Base-by-base conservation (phyloP, 1,140 invertebrate genomes). In the Cyclargus thomasi region DNA sequence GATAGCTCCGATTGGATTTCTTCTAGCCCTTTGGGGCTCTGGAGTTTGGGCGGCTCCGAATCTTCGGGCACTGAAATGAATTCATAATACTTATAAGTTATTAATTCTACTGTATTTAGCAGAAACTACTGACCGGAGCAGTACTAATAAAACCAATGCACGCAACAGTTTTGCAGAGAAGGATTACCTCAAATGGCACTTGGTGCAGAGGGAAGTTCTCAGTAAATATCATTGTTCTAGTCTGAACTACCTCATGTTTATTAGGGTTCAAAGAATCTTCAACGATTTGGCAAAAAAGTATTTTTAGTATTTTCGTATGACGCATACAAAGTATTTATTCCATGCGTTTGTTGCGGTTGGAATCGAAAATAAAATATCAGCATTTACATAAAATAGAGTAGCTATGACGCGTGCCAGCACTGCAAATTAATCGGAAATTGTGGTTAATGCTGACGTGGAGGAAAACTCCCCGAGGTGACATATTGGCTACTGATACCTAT, bases 1-100 rank as follows among this genome's bases (percentile, higher is more conserved):
- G 94, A 86, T 59, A 93, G 85, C 77, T 95, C 94, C 67, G 92
- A 85, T 11, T 83, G 81, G 64, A 88, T 71, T 36, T 90, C 87
- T 67, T 91, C 86, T 39, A 86, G 73, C 2, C 77, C 80, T 72
- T 86, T 79, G 72, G 74, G 78, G 53, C 92, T 89, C 36, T 82
- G 75, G 47, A 83, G 72, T 62, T 92, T 88, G 1, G 87, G 77
- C 59, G 92, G 88, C 14, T 88, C 76, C 65, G 87, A 86, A 11
- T 84, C 74, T 35, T 87, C 81, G 0, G 92, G 91, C 69, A 93
- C 91, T 92, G 86, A 63, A 91, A 91, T 36, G 64, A 72, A 73
- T 59, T 21, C 20, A 11, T 1, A 23, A 74, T 22, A 66, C 14
- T 59, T 14, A 55, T 55, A 1, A 1, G 29, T 35, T 35, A n/a